These are phyloP conservation scores for Lasioglossum morio DNA, from an alignment of 2,888 invertebrate species.

Conservation along the genomic window DNA sequence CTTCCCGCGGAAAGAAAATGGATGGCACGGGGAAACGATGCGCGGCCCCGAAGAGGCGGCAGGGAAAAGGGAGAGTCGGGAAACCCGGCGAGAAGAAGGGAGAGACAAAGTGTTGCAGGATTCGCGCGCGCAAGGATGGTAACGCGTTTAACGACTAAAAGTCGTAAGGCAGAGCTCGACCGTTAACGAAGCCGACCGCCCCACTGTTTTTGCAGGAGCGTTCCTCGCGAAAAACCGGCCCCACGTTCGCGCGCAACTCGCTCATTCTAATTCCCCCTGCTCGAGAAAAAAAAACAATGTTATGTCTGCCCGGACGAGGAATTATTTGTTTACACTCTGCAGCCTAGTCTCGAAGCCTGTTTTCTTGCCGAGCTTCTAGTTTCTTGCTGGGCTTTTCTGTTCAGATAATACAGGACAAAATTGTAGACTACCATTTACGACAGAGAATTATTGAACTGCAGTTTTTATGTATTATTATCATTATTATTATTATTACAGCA, in stretches of 20 bases:
- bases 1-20: slow-evolving; percentile 65
- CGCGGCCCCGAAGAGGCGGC: slow-evolving; percentile 7
- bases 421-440: background rate
- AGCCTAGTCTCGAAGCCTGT: background rate
- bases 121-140: background rate
- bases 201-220: slow-evolving; percentile 24
- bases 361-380: background rate
- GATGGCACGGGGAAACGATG: slow-evolving; percentile 55
- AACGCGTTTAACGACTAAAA: slow-evolving; percentile 55
- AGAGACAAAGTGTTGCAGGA: slow-evolving; percentile 18
- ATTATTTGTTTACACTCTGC: background rate
- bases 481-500: background rate
- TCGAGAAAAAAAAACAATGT: background rate
- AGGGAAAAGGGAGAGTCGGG: background rate
- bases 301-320: background rate
- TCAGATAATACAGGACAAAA: background rate
- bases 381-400: background rate
- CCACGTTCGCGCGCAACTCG: background rate
- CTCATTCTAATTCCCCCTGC: slow-evolving; percentile 56
- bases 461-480: background rate
- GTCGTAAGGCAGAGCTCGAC: slow-evolving; percentile 44
- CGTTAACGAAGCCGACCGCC: slow-evolving; percentile 45
- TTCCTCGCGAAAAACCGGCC: slow-evolving; percentile 13
- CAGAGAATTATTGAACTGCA: background rate
- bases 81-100: slow-evolving; percentile 28